phyloP scores from a whole-genome alignment of 2,113 vertebrate genomes.

The Zosterops japonicus region DNA sequence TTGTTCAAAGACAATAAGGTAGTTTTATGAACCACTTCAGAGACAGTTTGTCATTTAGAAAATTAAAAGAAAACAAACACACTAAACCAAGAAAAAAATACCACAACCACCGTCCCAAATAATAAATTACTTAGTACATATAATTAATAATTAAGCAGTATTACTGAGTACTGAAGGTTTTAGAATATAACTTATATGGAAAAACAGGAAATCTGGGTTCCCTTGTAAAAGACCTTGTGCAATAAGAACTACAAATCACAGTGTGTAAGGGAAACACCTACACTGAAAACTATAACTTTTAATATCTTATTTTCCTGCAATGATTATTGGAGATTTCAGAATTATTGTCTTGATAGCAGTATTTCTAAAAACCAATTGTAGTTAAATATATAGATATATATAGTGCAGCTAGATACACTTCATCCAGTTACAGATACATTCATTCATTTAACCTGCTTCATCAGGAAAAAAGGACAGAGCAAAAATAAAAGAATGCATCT shows the following conservation, averaged over 20 bases:
- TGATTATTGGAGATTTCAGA: not conserved
- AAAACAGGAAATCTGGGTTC: fast-evolving
- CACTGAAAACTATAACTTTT: not conserved
- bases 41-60: not conserved
- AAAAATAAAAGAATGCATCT: not conserved
- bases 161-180: not conserved
- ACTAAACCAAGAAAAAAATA: too few relatives aligned
- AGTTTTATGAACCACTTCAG: not conserved
- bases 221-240: not conserved
- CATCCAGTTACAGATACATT: not conserved
- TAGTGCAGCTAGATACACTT: not conserved
- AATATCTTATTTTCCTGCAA: not conserved
- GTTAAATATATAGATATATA: too few relatives aligned
- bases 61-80: not conserved
- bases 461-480: not conserved
- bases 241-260: not conserved
- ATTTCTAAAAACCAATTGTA: not conserved
- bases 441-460: not conserved
- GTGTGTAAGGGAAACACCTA: not conserved
- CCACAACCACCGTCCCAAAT: not conserved
- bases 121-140: not conserved
- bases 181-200: not conserved
- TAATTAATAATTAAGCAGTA: not conserved
- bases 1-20: not conserved
- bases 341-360: not conserved